Evolutionary conservation across 1,140 invertebrate species (phyloP), one percentile per base, ranked within the genome.

Genomic region (Drosophila watanabei): DNA sequence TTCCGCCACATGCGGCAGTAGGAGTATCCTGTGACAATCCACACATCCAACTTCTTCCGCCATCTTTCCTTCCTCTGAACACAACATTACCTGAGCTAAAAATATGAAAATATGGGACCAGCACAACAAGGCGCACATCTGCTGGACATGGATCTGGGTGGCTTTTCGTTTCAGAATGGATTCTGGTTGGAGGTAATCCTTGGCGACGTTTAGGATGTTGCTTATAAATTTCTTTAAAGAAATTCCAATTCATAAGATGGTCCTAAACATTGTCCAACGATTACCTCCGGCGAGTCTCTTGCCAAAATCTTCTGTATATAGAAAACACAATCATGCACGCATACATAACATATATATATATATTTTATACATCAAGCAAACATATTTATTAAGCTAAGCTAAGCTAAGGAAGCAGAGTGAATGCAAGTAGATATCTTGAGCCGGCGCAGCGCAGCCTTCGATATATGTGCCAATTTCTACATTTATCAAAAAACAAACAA

Each of bases 391-490:
- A 79, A 71, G 65, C 54, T 77, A 72, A 58, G 33, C 56, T 73
- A 73, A 73, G 63, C 54, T 37, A 56, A 37, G 33, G 35, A 35
- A 51, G 54, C 32, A 71, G 66, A 49, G 66, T 59, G 35, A 56
- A 73, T 73, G 70, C 61, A 73, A 87, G 84, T 89, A 89, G 84
- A 78, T 60, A 65, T 73, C 79, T 70, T 83, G 70, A 71, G 72
- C 56, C 73, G 84, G 84, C 84, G 84, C 84, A 88, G 84, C 80
- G 84, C 84, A 88, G 84, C 84, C 84, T 88, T 89, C 73, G 70
- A 89, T 89, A 39, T 84, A 88, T 88, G 84, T 88, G 84, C 84
- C 84, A 88, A 88, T 84, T 84, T 88, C 77, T 84, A 88, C 83
- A 87, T 85, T 76, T 79, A 82, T 73, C 46, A 60, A 51, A 37